Conservation (phyloP, 2,888 invertebrate species). For the Yponomeuta plumbellus region DNA sequence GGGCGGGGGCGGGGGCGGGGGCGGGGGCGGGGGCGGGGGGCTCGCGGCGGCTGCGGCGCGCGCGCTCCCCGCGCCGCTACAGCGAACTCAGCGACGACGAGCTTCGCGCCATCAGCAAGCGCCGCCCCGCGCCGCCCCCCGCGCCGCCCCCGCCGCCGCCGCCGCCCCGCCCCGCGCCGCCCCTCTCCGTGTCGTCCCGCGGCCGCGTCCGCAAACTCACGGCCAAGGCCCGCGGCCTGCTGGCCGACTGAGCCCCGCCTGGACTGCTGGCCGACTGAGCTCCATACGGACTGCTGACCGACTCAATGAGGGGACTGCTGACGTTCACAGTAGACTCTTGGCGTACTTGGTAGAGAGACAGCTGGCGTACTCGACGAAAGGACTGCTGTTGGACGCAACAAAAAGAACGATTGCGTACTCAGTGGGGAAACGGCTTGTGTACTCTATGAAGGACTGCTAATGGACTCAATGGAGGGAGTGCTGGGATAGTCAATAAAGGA, state of each 20-base stretch:
- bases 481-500: no score
- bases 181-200: conserved; percentile 79
- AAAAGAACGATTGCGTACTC: no score
- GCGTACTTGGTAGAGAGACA: no score
- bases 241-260: not conserved
- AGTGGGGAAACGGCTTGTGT: no score
- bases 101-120: conserved; percentile 64
- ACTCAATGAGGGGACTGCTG: not conserved
- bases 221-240: conserved; percentile 83
- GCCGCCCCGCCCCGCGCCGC: conserved; percentile 62
- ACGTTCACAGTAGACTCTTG: no score
- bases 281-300: not conserved
- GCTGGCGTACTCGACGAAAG: no score
- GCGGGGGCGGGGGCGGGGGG: conserved; percentile 30
- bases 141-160: conserved; percentile 14
- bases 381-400: no score
- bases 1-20: conserved; percentile 4
- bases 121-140: conserved; percentile 26
- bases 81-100: conserved; percentile 78
- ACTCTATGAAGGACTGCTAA: no score
- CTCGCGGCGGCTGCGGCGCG: conserved; percentile 46
- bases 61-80: conserved; percentile 67
- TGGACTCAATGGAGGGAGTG: no score
- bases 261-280: not conserved
- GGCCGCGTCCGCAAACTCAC: conserved; percentile 91